Evolutionary conservation across 2,797 vertebrate species (phyloP).

Genomic region (Crenuchus spilurus): DNA sequence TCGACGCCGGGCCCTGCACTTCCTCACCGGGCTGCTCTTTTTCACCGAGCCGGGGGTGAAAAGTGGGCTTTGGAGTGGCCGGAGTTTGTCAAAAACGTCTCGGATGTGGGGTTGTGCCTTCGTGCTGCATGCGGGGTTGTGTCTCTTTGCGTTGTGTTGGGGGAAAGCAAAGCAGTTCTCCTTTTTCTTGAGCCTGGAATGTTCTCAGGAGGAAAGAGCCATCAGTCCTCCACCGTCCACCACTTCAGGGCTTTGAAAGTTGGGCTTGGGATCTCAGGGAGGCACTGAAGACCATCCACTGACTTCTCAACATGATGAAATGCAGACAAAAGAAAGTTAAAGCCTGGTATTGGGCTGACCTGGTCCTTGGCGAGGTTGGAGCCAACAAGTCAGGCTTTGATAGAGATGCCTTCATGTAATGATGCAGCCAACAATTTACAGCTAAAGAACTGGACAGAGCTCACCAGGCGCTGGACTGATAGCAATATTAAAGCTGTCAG

Average conservation of each 20-base stretch:
- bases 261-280: constrained; percentile 43
- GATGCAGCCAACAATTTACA: neutral
- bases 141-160: constrained; percentile 58
- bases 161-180: constrained; percentile 57
- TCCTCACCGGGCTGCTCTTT: constrained; percentile 65
- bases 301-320: constrained; percentile 52
- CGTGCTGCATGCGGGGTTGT: constrained; percentile 57
- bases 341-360: constrained; percentile 47
- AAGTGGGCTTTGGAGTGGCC: constrained; percentile 62
- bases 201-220: constrained; percentile 59
- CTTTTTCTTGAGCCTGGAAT: constrained; percentile 67
- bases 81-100: constrained; percentile 50
- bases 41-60: constrained; percentile 30
- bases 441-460: neutral
- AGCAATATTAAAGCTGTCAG: constrained; percentile 33
- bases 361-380: constrained; percentile 37
- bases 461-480: neutral
- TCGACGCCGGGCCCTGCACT: constrained; percentile 80
- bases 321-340: constrained; percentile 60
- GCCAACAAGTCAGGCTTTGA: constrained; percentile 52
- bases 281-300: constrained; percentile 20
- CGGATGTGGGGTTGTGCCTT: constrained; percentile 54
- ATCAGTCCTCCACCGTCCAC: constrained; percentile 66
- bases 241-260: constrained; percentile 68
- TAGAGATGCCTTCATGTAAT: constrained; percentile 1